These are phyloP conservation scores for Brachionus asplanchnoidis DNA, from an alignment of 1,140 invertebrate species.

Conservation along the genomic window DNA sequence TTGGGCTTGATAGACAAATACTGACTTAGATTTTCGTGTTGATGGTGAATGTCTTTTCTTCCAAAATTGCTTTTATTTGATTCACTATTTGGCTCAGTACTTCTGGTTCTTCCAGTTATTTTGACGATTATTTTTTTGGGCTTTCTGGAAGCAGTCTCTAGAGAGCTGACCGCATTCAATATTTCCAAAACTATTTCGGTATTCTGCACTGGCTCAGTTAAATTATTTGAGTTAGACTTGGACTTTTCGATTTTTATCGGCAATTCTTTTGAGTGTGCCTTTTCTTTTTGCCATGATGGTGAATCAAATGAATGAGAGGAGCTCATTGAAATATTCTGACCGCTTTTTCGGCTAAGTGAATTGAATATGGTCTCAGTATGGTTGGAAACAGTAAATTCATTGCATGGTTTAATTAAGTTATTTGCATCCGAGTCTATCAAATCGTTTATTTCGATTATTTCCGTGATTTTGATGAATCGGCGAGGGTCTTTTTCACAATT, in stretches of 20 bases:
- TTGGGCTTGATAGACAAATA: not conserved
- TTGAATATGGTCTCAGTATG: not conserved
- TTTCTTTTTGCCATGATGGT: not conserved
- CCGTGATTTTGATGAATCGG: slow-evolving; percentile 24
- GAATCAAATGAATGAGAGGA: not conserved
- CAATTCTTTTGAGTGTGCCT: not conserved
- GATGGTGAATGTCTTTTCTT: not conserved
- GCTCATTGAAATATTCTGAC: not conserved
- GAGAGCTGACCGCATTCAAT: not conserved
- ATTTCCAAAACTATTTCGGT: slow-evolving; percentile 33
- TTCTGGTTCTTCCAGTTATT: slow-evolving; percentile 28
- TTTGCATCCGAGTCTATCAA: not conserved
- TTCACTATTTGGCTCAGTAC: not conserved
- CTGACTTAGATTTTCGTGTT: not conserved
- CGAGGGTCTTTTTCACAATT: not conserved
- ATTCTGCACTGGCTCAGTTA: not conserved
- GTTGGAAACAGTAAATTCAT: not conserved
- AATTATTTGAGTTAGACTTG: not conserved
- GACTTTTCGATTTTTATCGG: not conserved
- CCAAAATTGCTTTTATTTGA: not conserved
- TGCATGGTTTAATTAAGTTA: not conserved
- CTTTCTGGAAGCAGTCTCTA: not conserved
- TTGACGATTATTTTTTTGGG: slow-evolving; percentile 23
- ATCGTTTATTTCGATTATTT: slow-evolving; percentile 30
- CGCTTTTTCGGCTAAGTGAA: not conserved